These are phyloP conservation scores for Ormyrus rosae DNA, from an alignment of 2,888 invertebrate genomes.

Conservation along the genomic window DNA sequence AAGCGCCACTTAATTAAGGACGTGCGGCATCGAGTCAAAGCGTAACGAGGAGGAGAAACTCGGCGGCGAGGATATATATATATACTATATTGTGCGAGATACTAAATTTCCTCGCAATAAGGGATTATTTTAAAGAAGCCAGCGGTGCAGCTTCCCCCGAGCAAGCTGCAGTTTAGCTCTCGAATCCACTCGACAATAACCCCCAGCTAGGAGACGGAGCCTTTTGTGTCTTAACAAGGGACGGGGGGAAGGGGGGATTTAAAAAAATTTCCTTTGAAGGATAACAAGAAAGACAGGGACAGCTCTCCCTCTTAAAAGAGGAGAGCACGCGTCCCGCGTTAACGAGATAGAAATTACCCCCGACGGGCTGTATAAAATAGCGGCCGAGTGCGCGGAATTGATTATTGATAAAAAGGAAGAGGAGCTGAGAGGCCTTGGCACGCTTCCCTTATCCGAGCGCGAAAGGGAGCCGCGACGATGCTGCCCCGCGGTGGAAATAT, in stretches of 20 bases:
- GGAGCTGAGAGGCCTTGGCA: constrained; percentile 29
- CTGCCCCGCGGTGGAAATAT: constrained; percentile 26
- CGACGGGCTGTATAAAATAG: not conserved
- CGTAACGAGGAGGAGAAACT: no score
- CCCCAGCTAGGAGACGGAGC: not conserved
- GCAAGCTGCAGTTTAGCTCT: not conserved
- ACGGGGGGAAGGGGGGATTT: not conserved
- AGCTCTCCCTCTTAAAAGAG: not conserved
- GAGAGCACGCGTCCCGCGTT: not conserved
- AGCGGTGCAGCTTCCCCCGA: not conserved
- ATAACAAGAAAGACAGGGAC: not conserved
- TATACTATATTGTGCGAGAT: not conserved
- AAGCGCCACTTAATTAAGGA: constrained; percentile 1
- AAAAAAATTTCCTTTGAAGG: constrained; percentile 18
- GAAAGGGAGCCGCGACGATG: not conserved
- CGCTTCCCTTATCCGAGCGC: constrained; percentile 29
- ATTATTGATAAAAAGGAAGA: constrained; percentile 39
- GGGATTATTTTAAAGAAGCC: constrained; percentile 16
- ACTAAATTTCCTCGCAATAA: constrained; percentile 1
- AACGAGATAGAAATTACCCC: constrained; percentile 19
- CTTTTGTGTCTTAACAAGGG: constrained; percentile 16
- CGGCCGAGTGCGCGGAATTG: not conserved
- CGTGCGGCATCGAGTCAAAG: no score
- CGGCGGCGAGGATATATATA: no score
- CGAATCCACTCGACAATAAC: not conserved